Evolutionary conservation across 1,140 invertebrate species (phyloP).

Genomic region (Liolophura sinensis): DNA sequence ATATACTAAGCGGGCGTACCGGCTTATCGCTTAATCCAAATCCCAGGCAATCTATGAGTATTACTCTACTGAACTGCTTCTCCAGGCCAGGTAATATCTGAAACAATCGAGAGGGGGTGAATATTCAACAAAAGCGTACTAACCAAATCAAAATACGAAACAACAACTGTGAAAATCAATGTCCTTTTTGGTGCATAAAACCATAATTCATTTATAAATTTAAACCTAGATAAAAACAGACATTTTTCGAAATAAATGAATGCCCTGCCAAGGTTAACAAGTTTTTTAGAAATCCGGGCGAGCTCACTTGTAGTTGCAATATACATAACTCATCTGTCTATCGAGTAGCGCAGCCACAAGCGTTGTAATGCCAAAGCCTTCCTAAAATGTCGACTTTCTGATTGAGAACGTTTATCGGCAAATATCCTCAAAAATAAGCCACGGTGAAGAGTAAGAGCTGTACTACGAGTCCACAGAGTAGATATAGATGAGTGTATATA

Average conservation of each 20-base stretch:
- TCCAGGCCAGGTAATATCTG: constrained; percentile 39
- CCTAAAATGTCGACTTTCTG: no score
- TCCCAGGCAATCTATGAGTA: constrained; percentile 54
- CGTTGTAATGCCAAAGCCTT: no score
- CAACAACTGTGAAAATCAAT: neutral
- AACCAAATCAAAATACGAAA: neutral
- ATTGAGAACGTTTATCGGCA: no score
- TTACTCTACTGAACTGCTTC: constrained; percentile 40
- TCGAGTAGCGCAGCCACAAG: no score
- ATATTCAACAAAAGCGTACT: neutral
- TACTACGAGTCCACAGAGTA: no score
- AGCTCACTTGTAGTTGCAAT: no score
- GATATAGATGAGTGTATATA: no score
- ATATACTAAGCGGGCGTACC: constrained; percentile 28
- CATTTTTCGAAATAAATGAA: neutral
- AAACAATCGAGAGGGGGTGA: constrained; percentile 10
- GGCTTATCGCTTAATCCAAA: constrained; percentile 59
- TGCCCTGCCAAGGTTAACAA: no score
- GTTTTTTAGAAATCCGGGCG: no score
- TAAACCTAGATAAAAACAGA: neutral
- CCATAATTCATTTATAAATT: neutral
- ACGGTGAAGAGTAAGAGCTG: no score
- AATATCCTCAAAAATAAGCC: no score
- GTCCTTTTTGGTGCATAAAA: neutral
- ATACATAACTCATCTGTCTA: no score